Conservation (phyloP, 2,888 invertebrate species). For the Iselma pallidipennis region DNA sequence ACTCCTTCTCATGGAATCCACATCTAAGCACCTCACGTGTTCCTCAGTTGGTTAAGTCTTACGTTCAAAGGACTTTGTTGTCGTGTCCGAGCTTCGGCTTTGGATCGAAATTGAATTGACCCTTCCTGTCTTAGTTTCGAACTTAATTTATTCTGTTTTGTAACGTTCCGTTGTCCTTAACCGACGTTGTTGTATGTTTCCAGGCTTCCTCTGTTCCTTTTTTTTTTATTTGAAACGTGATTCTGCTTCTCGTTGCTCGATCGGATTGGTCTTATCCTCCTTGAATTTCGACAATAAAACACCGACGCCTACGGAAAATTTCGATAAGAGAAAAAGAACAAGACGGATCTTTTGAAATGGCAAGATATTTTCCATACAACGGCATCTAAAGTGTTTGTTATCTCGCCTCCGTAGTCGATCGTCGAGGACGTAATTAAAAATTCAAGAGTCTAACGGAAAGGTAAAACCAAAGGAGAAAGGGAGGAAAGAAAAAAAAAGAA, state of each 20-base stretch:
- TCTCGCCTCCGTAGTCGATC: slow-evolving; percentile 13
- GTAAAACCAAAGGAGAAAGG: slow-evolving; percentile 19
- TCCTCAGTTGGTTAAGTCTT: slow-evolving; percentile 43
- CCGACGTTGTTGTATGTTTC: neutral
- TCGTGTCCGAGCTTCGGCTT: slow-evolving; percentile 15
- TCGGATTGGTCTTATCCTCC: neutral
- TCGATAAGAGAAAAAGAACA: slow-evolving; percentile 11
- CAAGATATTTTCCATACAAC: slow-evolving; percentile 15
- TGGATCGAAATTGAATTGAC: slow-evolving; percentile 34
- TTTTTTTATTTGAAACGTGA: neutral
- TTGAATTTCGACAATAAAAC: slow-evolving; percentile 1
- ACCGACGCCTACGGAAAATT: slow-evolving; percentile 6
- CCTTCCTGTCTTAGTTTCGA: slow-evolving; percentile 26
- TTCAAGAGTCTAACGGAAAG: slow-evolving; percentile 17
- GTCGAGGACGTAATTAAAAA: slow-evolving; percentile 23
- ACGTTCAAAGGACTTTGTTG: slow-evolving; percentile 42
- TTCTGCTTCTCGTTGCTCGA: neutral
- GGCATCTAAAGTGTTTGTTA: slow-evolving; percentile 15
- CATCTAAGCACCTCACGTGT: slow-evolving; percentile 50
- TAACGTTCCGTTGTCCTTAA: slow-evolving; percentile 13
- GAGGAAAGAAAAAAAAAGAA: too few species aligned
- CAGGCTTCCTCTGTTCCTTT: neutral
- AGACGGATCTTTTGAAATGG: slow-evolving; percentile 10
- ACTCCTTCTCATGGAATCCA: slow-evolving; percentile 41
- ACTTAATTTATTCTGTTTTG: slow-evolving; percentile 21